Evolutionary conservation across 2,888 invertebrate species (phyloP).

Genomic region (Blera fallax): DNA sequence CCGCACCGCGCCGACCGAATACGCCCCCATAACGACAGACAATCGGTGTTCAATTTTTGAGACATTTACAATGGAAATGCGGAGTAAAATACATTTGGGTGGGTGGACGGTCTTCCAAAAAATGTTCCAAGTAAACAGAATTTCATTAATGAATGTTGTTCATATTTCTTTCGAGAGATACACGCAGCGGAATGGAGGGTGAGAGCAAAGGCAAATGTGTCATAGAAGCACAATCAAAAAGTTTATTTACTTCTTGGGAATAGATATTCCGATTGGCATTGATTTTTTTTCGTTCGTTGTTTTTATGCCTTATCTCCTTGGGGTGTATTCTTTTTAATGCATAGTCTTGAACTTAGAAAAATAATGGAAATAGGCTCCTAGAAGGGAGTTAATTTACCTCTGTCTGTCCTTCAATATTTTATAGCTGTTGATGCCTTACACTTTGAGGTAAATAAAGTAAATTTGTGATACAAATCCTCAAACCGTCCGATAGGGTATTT

Average conservation of each 20-base stretch:
- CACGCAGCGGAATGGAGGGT: background rate
- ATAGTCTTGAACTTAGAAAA: background rate
- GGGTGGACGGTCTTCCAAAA: slow-evolving; percentile 25
- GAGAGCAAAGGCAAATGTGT: slow-evolving; percentile 10
- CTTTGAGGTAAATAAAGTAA: too few species aligned
- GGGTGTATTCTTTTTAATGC: background rate
- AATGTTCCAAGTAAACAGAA: slow-evolving; percentile 33
- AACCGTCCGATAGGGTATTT: background rate
- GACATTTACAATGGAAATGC: slow-evolving; percentile 32
- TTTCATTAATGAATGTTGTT: slow-evolving; percentile 39
- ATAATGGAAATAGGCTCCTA: background rate
- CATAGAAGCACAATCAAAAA: slow-evolving; percentile 24
- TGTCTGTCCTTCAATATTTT: too few species aligned
- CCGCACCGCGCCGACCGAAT: background rate
- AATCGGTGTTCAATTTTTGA: slow-evolving; percentile 33
- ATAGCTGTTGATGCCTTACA: too few species aligned
- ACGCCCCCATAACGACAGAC: slow-evolving; percentile 18
- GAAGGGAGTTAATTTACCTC: background rate
- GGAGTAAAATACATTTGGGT: slow-evolving; percentile 11
- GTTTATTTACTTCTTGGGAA: slow-evolving; percentile 26
- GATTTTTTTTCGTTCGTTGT: slow-evolving; percentile 7
- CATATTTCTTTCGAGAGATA: slow-evolving; percentile 3
- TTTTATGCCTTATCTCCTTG: background rate
- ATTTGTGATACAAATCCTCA: too few species aligned
- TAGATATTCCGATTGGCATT: slow-evolving; percentile 14